phyloP scores from a whole-genome alignment of 2,888 invertebrate species.

The Galeopsomyia nigrocyanea region DNA sequence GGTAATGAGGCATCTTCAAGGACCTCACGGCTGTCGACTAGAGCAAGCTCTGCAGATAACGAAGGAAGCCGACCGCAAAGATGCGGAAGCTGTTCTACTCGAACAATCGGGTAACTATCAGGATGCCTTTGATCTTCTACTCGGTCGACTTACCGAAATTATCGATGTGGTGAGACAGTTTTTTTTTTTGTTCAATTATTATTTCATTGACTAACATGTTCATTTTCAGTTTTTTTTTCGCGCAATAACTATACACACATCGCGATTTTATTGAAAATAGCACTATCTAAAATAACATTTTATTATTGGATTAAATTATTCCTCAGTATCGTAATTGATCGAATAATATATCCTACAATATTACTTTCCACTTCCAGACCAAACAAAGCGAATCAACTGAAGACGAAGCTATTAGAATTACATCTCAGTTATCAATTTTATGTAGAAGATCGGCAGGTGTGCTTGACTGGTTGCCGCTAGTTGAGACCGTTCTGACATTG shows the following conservation, averaged over 20 bases:
- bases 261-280: too few species aligned
- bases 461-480: conserved; percentile 66
- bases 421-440: conserved; percentile 61
- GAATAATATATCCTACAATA: too few species aligned
- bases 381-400: conserved; percentile 51
- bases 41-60: conserved; percentile 78
- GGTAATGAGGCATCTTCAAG: conserved; percentile 62
- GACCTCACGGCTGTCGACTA: conserved; percentile 71
- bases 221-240: too few species aligned
- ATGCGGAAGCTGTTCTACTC: conserved; percentile 80
- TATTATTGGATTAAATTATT: too few species aligned
- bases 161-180: conserved; percentile 39
- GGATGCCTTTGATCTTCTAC: conserved; percentile 77
- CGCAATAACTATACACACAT: too few species aligned
- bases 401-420: conserved; percentile 56
- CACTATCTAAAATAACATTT: too few species aligned
- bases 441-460: conserved; percentile 65
- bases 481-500: conserved; percentile 61
- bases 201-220: too few species aligned
- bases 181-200: too few species aligned
- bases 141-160: conserved; percentile 63
- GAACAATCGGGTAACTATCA: conserved; percentile 82
- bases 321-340: too few species aligned
- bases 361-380: conserved; percentile 50
- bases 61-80: conserved; percentile 73